Base-by-base conservation (phyloP, 2,888 invertebrate species). In the Apodemia duryi region DNA sequence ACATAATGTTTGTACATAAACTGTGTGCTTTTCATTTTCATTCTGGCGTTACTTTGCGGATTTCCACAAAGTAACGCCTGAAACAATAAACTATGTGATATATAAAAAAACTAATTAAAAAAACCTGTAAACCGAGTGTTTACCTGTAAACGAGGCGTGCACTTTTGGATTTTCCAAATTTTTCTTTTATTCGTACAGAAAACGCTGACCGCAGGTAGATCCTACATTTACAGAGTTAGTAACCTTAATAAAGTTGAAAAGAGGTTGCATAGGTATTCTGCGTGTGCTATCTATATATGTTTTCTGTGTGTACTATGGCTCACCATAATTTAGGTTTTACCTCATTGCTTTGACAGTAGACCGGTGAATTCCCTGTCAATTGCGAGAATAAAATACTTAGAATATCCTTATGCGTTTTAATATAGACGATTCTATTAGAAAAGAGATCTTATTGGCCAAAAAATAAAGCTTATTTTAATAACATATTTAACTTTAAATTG, bases 321-420 rank as follows among this genome's bases (percentile, higher is more conserved):
- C n/a, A n/a, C n/a, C n/a, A n/a, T n/a, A n/a, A 49, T 49, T 49
- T 49, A 49, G 49, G n/a, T 49, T 49, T 49, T 49, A 49, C 49
- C 49, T 49, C n/a, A n/a, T 49, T 49, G 49, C 49, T 49, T 49
- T 49, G 49, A 49, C 49, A n/a, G 6, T n/a, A n/a, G n/a, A 6
- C 49, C 49, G 49, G 49, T 49, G n/a, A 49, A 49, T 49, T 49
- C 49, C 49, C 49, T 49, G 49, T 49, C 49, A 49, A 49, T 49
- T 49, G 49, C 49, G n/a, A 49, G 5, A 49, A 6, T 49, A 49
- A 49, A 49, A 49, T 49, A 6, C n/a, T 49, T 49, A n/a, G 11
- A n/a, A 49, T 49, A 49, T 49, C 6, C n/a, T n/a, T n/a, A 49
- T 6, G n/a, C n/a, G n/a, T n/a, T 49, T 49, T n/a, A 49, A 6